Evolutionary conservation across 2,888 invertebrate species (phyloP), one percentile per base, ranked within the genome.

Genomic region (Beris chalybata): DNA sequence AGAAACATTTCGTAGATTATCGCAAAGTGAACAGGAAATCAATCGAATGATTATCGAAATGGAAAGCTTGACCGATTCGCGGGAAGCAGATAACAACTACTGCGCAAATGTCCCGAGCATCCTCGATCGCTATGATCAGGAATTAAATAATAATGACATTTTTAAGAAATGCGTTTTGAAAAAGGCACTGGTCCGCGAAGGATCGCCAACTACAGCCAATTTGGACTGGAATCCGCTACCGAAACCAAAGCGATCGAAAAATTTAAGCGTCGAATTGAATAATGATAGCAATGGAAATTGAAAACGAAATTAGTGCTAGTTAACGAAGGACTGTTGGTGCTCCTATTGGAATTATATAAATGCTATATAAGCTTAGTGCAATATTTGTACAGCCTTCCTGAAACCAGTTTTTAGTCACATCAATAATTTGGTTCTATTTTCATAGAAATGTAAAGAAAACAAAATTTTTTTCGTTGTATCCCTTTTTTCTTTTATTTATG

Each of bases 181-280:
- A 59, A 80, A 79, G 67, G 73, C 74, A 55, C 13, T 66, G 38
- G 74, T 74, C 57, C 72, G 79, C 48, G 80, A 80, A 70, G 74
- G 78, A 12, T 79, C 79, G n/a, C 79, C 79, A 5, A 79, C 78
- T 29, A 69, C 77, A 9, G 78, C 78, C 38, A 79, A 78, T 73
- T 73, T 79, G 54, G 81, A 80, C 73, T 80, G 80, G 80, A 80
- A 80, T 74, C 80, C 80, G 47, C 70, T 80, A 57, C 80, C 80
- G 38, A 80, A 80, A 66, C 80, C 80, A 61, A 77, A 79, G 70
- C 74, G 80, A 67, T 76, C 76, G 54, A 77, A 77, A 69, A 74
- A 76, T 67, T 68, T 73, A 54, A 71, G 72, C 50, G 70, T 70
- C 22, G 72, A 71, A 22, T 50, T 65, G 64, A 64, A 64, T 13